phyloP scores from a whole-genome alignment of 2,113 vertebrate genomes.

The Ictalurus furcatus region DNA sequence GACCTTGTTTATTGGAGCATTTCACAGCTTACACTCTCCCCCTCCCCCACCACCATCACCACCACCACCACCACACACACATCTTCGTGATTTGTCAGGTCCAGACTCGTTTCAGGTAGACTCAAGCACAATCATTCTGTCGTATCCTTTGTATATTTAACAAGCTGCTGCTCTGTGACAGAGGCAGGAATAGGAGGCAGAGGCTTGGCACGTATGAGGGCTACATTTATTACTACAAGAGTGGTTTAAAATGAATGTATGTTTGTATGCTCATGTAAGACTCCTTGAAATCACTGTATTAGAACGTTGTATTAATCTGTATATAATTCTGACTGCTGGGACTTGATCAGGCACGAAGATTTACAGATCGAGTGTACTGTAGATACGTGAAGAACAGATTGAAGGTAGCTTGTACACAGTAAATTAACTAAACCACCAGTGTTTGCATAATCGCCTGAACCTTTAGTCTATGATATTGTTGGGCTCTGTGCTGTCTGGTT shows the following conservation, averaged over 20 bases:
- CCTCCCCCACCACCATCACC: no score
- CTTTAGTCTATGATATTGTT: conserved; percentile 48
- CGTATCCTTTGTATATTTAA: conserved; percentile 11
- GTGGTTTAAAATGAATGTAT: not conserved
- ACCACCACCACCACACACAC: not conserved
- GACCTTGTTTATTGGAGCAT: conserved; percentile 42
- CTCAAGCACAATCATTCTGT: not conserved
- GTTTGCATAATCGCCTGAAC: conserved; percentile 29
- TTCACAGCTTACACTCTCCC: not conserved
- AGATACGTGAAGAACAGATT: conserved; percentile 45
- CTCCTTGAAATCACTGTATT: not conserved
- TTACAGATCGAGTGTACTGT: not conserved
- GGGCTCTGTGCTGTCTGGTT: conserved; percentile 59
- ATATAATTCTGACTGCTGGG: not conserved
- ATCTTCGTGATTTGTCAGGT: conserved; percentile 11
- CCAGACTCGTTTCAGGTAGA: not conserved
- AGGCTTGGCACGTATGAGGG: not conserved
- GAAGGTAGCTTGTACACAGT: conserved; percentile 38
- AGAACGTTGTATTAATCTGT: not conserved
- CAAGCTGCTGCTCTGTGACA: not conserved
- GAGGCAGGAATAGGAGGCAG: not conserved
- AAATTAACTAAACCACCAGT: conserved; percentile 41
- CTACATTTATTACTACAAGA: not conserved
- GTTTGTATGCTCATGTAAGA: not conserved
- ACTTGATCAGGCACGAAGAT: not conserved